A percentile compares a stretch with the other conserved stretches of the same genome.
These are phyloP conservation scores for Spodoptera litura DNA, from an alignment of 1,140 invertebrate species.

Conservation along the genomic window DNA sequence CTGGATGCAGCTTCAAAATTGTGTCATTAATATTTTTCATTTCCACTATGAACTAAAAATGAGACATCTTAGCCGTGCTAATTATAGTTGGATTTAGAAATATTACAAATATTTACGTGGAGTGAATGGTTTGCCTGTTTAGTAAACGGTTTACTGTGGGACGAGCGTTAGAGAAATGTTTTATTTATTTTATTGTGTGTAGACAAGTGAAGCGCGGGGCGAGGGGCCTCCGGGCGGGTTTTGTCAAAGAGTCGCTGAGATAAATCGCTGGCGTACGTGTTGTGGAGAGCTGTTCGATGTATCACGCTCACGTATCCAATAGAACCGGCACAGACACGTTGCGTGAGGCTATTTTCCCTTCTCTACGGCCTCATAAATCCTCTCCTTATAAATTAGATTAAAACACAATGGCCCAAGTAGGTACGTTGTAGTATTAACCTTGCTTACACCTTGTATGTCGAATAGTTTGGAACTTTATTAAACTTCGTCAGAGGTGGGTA, in stretches of 20 bases:
- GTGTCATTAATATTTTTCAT: slow-evolving; percentile 71
- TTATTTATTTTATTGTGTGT: slow-evolving; percentile 45
- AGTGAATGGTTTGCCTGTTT: slow-evolving; percentile 15
- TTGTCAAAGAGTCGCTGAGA: slow-evolving; percentile 60
- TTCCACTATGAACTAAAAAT: slow-evolving; percentile 55
- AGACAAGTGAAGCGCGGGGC: slow-evolving; percentile 33
- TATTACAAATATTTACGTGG: slow-evolving; percentile 1
- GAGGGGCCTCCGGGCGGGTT: slow-evolving; percentile 45
- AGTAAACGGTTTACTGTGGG: slow-evolving; percentile 3
- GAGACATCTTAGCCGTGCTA: slow-evolving; percentile 51
- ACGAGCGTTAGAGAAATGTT: slow-evolving; percentile 25
- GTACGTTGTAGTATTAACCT: slow-evolving; percentile 45
- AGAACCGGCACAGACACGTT: slow-evolving; percentile 60
- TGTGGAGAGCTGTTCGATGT: slow-evolving; percentile 60
- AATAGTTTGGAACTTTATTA: slow-evolving; percentile 40
- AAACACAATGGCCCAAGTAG: slow-evolving; percentile 53
- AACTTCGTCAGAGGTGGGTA: slow-evolving; percentile 22
- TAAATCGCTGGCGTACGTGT: slow-evolving; percentile 61
- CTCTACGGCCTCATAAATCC: slow-evolving; percentile 65
- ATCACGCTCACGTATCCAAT: slow-evolving; percentile 65
- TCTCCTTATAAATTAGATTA: slow-evolving; percentile 69
- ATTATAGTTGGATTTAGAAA: slow-evolving; percentile 47
- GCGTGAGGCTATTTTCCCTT: slow-evolving; percentile 65
- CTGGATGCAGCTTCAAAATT: slow-evolving; percentile 66
- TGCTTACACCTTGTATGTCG: slow-evolving; percentile 32